Evolutionary conservation across 2,888 invertebrate species (phyloP), one percentile per base, ranked within the genome.

Genomic region (Bombylius discolor): DNA sequence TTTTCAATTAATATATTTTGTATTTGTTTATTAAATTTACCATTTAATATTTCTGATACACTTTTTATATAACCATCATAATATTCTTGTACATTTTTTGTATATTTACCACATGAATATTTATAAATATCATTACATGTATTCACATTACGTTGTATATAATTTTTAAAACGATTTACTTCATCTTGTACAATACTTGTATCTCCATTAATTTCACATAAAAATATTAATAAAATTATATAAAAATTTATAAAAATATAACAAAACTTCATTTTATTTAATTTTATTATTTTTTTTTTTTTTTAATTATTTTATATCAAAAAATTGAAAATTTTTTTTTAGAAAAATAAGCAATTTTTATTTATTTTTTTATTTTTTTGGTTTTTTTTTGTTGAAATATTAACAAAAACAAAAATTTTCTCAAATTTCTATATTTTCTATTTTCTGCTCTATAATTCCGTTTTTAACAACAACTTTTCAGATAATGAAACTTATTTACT

Each of bases 41-140:
- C 39, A 11, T 4, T 11, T 11, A 42, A 42, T 11, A 42, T 11
- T 5, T 42, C 39, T 42, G 39, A 6, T 42, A 42, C 39, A 42
- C 11, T 42, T 42, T 42, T 42, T 42, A 42, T 13, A 49, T 49
- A 5, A 33, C 48, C 23, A 31, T 23, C 44, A 44, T 31, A 33
- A 9, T 5, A 12, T 11, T 42, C 11, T 11, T 42, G 39, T 44
- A 49, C 49, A 36, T 45, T 13, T 31, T n/a, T 45, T 14, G 45
- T 8, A 33, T 34, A 53, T 44, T 53, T 53, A 13, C 48, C 48
- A 47, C 53, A 53, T 12, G 53, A 39, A 48, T 48, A 53, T 47
- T 31, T 11, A 42, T 53, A 53, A 12, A 53, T 39, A 53, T 53
- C 48, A 13, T 42, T 14, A 32, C 53, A 53, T 7, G 53, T 48